Evolutionary conservation across 2,888 invertebrate genomes (phyloP).

Genomic region (Crioceris asparagi): DNA sequence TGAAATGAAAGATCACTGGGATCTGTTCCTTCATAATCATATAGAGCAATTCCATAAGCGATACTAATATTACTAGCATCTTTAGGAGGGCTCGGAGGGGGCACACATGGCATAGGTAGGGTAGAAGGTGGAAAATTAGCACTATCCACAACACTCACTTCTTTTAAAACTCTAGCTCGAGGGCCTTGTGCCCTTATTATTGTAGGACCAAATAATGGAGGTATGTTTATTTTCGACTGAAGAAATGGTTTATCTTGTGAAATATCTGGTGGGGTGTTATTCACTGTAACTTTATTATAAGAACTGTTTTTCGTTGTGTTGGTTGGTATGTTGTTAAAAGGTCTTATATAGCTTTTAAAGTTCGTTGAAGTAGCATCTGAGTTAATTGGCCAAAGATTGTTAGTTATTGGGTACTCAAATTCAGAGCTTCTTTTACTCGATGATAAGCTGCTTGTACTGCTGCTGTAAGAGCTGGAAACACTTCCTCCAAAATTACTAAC

Average conservation of each 20-base stretch:
- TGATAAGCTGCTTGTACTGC: conserved; percentile 43
- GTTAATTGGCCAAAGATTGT: conserved; percentile 31
- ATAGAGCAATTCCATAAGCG: conserved; percentile 68
- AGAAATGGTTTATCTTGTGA: conserved; percentile 1
- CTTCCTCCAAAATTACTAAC: conserved; percentile 31
- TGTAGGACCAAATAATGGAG: conserved; percentile 46
- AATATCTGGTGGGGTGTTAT: conserved; percentile 6
- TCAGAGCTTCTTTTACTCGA: conserved; percentile 78
- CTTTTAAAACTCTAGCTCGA: conserved; percentile 11
- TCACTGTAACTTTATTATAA: conserved; percentile 6
- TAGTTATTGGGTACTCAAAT: conserved; percentile 42
- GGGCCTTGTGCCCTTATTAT: conserved; percentile 57
- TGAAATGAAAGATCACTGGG: conserved; percentile 69
- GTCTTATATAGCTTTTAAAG: too few relatives aligned
- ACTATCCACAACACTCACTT: conserved; percentile 42
- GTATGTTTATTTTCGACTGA: too few relatives aligned
- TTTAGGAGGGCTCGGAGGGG: conserved; percentile 67
- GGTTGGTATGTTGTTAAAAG: not conserved
- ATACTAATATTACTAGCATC: conserved; percentile 35
- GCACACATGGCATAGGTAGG: conserved; percentile 64
- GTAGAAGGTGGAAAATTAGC: conserved; percentile 25
- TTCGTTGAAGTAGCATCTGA: conserved; percentile 2
- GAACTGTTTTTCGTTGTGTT: conserved; percentile 4
- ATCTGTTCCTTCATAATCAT: conserved; percentile 65
- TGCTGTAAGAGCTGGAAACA: conserved; percentile 35